phyloP scores from a whole-genome alignment of 2,113 vertebrate species.

The Marcusenius ussheri region DNA sequence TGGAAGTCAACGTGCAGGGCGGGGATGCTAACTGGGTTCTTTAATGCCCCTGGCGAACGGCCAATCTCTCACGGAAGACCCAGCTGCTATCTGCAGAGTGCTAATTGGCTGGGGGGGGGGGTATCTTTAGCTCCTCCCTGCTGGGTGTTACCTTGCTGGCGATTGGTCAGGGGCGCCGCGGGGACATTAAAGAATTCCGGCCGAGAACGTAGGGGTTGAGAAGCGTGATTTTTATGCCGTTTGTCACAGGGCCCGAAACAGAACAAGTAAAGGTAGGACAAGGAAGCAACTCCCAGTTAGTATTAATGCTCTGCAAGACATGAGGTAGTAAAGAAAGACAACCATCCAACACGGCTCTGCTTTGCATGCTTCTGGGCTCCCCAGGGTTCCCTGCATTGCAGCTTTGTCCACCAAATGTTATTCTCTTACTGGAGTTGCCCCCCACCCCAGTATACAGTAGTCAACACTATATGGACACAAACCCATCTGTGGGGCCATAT shows the following conservation, averaged over 20 bases:
- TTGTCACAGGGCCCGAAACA: slow-evolving; percentile 14
- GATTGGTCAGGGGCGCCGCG: neutral
- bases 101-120: neutral
- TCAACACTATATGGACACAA: neutral
- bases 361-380: slow-evolving; percentile 28
- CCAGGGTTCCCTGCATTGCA: neutral
- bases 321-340: slow-evolving; percentile 29
- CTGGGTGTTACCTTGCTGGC: neutral
- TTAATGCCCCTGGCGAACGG: slow-evolving; percentile 7
- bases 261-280: slow-evolving; percentile 12
- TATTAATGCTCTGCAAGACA: slow-evolving; percentile 33
- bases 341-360: slow-evolving; percentile 21
- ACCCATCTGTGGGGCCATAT: neutral
- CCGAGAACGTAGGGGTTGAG: neutral
- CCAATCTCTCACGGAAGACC: neutral
- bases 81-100: neutral
- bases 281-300: slow-evolving; percentile 36
- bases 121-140: neutral
- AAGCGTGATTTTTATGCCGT: neutral
- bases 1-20: slow-evolving; percentile 2
- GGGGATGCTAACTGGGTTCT: slow-evolving; percentile 15
- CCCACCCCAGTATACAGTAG: neutral
- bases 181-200: slow-evolving; percentile 19
- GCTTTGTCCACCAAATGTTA: neutral
- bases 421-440: neutral